phyloP scores from a whole-genome alignment of 2,888 invertebrate species.

The Plebejus argus region DNA sequence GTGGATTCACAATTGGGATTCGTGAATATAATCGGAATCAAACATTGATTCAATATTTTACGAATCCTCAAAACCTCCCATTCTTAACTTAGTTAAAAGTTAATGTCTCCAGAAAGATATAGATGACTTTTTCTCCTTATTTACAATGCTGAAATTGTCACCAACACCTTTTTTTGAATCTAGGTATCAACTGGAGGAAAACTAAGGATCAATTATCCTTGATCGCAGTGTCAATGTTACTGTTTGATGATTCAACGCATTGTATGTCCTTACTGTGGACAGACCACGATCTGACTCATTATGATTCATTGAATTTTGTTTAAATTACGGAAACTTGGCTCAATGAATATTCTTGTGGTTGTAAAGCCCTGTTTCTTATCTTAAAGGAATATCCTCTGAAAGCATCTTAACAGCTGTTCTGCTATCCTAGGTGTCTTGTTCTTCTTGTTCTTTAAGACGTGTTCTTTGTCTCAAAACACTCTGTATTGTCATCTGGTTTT shows the following conservation, averaged over 20 bases:
- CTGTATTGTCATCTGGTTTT: not conserved
- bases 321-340: constrained; percentile 15
- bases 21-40: too few species aligned
- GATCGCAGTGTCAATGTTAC: constrained; percentile 19
- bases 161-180: not conserved
- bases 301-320: constrained; percentile 31
- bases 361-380: not conserved
- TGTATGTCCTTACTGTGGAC: constrained; percentile 22
- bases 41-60: too few species aligned
- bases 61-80: too few species aligned
- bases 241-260: constrained; percentile 22
- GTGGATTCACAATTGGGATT: too few species aligned
- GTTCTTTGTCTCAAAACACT: too few species aligned
- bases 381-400: not conserved
- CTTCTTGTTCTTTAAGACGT: too few species aligned
- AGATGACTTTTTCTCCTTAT: too few species aligned
- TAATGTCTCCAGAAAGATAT: too few species aligned
- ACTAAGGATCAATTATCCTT: constrained; percentile 23
- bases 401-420: not conserved
- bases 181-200: not conserved
- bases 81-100: too few species aligned
- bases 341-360: constrained; percentile 1
- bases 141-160: too few species aligned
- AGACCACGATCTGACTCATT: constrained; percentile 25
- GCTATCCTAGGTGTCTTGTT: not conserved